A percentile compares a stretch with the other conserved stretches of the same genome.
These are phyloP conservation scores for Melieria omissa DNA, from an alignment of 2,888 invertebrate species.

Conservation along the genomic window DNA sequence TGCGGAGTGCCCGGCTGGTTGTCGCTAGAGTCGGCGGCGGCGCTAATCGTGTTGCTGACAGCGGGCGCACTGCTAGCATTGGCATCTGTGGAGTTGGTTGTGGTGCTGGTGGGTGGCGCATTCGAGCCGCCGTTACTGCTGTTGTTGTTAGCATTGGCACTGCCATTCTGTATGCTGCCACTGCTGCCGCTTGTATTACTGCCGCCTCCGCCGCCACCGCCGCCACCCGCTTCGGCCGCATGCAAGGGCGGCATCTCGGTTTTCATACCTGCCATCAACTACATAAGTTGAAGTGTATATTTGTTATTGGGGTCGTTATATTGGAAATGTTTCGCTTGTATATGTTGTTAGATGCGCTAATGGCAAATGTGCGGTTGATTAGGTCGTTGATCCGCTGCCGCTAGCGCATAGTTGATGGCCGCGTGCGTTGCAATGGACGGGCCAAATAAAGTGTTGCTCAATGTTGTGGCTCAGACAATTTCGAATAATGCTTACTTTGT, in stretches of 20 bases:
- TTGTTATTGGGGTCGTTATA: not conserved
- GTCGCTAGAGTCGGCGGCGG: slow-evolving; percentile 82
- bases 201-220: slow-evolving; percentile 36
- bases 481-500: too few species aligned
- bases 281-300: slow-evolving; percentile 46
- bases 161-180: slow-evolving; percentile 20
- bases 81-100: slow-evolving; percentile 28
- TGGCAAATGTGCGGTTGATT: too few species aligned
- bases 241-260: slow-evolving; percentile 64
- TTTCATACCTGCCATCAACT: slow-evolving; percentile 59
- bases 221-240: slow-evolving; percentile 55
- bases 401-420: too few species aligned
- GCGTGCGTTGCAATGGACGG: too few species aligned
- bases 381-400: too few species aligned
- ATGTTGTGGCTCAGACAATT: too few species aligned
- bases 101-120: slow-evolving; percentile 29
- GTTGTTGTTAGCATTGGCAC: slow-evolving; percentile 5
- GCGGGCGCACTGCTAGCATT: slow-evolving; percentile 42
- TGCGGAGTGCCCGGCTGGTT: slow-evolving; percentile 67
- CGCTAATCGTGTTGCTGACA: slow-evolving; percentile 69
- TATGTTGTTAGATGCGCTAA: too few species aligned
- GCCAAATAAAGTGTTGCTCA: too few species aligned
- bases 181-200: slow-evolving; percentile 31
- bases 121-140: slow-evolving; percentile 42
- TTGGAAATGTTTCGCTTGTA: too few species aligned